Evolutionary conservation across 1,140 invertebrate genomes (phyloP).

Genomic region (Drosophila nigrodunni): DNA sequence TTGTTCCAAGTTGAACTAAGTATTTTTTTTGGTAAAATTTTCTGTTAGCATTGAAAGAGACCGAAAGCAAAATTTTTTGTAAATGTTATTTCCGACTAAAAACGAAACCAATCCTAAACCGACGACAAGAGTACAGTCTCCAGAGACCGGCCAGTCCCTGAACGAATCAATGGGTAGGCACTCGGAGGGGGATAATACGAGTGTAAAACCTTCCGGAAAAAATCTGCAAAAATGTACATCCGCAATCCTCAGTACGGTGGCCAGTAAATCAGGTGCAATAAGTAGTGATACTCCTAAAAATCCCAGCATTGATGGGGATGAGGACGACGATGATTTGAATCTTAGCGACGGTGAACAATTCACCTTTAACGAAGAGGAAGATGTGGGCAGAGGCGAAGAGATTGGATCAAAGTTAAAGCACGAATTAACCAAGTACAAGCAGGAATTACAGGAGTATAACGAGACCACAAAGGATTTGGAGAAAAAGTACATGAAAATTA

Average conservation of each 20-base stretch:
- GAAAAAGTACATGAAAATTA: conserved; percentile 79
- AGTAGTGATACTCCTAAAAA: neutral
- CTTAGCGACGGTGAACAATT: conserved; percentile 18
- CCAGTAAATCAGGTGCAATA: conserved; percentile 6
- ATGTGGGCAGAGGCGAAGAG: conserved; percentile 25
- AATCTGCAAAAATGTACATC: conserved; percentile 7
- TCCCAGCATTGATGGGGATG: neutral
- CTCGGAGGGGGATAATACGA: conserved; percentile 33
- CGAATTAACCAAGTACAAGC: conserved; percentile 73
- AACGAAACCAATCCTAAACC: conserved; percentile 22
- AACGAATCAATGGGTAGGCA: conserved; percentile 52
- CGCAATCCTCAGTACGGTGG: neutral
- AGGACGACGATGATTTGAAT: conserved; percentile 16
- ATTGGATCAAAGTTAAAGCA: conserved; percentile 71
- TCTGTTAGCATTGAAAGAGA: conserved; percentile 64
- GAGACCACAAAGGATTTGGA: conserved; percentile 76
- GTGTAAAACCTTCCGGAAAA: conserved; percentile 12
- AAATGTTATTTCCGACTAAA: conserved; percentile 41
- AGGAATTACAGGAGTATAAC: conserved; percentile 77
- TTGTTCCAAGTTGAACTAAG: conserved; percentile 40
- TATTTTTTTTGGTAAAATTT: conserved; percentile 69
- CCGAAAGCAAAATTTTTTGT: conserved; percentile 59
- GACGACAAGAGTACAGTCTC: neutral
- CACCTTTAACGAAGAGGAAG: neutral
- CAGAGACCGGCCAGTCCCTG: conserved; percentile 11